A percentile compares a stretch with the other conserved stretches of the same genome.
These are phyloP conservation scores for Sandelia bainsii DNA, from an alignment of 2,797 vertebrate genomes.

Conservation along the genomic window DNA sequence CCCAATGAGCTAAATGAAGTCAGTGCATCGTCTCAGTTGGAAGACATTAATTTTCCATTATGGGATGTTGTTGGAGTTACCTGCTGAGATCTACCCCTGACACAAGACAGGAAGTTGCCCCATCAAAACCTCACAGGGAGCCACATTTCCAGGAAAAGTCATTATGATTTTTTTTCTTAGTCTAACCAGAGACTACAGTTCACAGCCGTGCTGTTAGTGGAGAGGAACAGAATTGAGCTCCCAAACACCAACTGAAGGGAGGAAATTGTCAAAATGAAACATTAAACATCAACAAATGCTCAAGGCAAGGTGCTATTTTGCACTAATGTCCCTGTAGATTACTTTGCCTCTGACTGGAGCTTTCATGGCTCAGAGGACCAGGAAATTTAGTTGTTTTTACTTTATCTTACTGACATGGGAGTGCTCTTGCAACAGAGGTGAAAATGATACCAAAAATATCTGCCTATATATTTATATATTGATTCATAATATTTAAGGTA, in stretches of 20 bases:
- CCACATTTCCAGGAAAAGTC: slow-evolving; percentile 64
- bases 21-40: slow-evolving; percentile 73
- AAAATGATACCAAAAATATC: slow-evolving; percentile 20
- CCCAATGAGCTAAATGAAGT: slow-evolving; percentile 74
- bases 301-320: slow-evolving; percentile 70
- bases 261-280: slow-evolving; percentile 78
- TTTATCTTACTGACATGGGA: slow-evolving; percentile 35
- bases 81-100: slow-evolving; percentile 78
- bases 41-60: slow-evolving; percentile 88
- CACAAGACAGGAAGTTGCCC: slow-evolving; percentile 61
- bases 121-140: slow-evolving; percentile 49
- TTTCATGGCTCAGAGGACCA: slow-evolving; percentile 54
- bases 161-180: slow-evolving; percentile 38
- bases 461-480: background rate
- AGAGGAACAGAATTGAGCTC: slow-evolving; percentile 66
- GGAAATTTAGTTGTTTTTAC: slow-evolving; percentile 44
- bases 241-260: slow-evolving; percentile 60
- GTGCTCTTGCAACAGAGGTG: slow-evolving; percentile 23
- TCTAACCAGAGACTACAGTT: slow-evolving; percentile 50
- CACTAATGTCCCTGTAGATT: slow-evolving; percentile 69
- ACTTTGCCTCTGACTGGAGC: slow-evolving; percentile 61
- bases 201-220: slow-evolving; percentile 54
- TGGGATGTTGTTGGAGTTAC: slow-evolving; percentile 75
- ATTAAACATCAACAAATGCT: slow-evolving; percentile 77
- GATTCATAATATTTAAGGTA: background rate